Evolutionary conservation across 30 jellyfish, hydroid and myxozoan species (phyloP).

Genomic region (Turritopsis rubra): DNA sequence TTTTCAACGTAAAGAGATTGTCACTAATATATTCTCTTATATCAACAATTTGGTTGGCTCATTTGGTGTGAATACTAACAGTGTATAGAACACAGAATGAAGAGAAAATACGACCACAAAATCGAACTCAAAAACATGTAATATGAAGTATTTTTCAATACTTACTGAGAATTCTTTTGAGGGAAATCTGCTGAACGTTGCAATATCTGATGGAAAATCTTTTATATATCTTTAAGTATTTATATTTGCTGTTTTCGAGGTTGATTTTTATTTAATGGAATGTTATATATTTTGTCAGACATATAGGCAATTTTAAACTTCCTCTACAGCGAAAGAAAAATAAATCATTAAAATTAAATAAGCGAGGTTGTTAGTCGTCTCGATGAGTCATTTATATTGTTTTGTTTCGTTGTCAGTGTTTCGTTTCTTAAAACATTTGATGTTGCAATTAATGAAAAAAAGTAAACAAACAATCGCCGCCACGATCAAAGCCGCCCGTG

Average conservation of each 20-base stretch:
- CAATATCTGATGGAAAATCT: no score
- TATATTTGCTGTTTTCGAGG: not conserved
- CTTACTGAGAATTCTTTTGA: not conserved
- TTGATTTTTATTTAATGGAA: no score
- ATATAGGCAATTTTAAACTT: not conserved
- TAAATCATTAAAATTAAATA: no score
- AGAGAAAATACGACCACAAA: no score
- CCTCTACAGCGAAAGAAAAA: not conserved
- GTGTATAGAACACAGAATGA: not conserved
- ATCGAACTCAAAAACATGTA: not conserved
- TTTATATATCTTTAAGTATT: not conserved
- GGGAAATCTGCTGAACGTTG: no score
- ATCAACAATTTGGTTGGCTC: not conserved
- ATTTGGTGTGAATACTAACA: not conserved
- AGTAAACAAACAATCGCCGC: no score
- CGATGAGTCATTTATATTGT: not conserved
- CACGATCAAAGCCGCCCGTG: not conserved
- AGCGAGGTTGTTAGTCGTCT: not conserved
- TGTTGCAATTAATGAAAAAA: no score
- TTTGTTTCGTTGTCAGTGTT: not conserved
- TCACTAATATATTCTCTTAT: no score
- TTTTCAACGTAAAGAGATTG: no score
- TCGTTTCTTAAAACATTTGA: not conserved
- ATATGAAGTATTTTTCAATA: no score
- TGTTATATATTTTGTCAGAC: no score